A percentile compares a stretch with the other conserved stretches of the same genome.
Conservation (phyloP, 30 jellyfish, hydroid and myxozoan genomes). For the Pseudorhiza aurosa region DNA sequence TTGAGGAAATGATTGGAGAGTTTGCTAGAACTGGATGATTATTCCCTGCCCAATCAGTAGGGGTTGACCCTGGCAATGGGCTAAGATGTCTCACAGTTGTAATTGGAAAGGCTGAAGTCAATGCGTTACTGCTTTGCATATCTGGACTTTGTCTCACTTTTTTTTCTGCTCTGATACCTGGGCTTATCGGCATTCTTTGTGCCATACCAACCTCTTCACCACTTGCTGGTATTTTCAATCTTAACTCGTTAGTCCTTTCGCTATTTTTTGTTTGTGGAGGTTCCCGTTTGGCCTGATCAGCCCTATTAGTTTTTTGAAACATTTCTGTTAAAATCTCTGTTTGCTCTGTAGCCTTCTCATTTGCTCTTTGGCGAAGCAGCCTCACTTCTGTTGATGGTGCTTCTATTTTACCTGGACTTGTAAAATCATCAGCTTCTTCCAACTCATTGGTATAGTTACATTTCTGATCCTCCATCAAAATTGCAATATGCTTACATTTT, state of each 20-base stretch:
- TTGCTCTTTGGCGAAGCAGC: no score
- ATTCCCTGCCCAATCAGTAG: neutral
- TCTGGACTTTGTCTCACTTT: neutral
- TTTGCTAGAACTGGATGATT: neutral
- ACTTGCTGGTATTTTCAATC: neutral
- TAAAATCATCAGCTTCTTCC: no score
- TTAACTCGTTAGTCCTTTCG: neutral
- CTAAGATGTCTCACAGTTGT: neutral
- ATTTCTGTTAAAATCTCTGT: no score
- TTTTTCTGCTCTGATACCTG: neutral
- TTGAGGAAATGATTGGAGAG: neutral
- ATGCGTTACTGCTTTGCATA: neutral
- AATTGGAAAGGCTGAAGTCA: neutral
- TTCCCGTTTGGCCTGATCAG: no score
- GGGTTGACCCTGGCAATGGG: neutral
- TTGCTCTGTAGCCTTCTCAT: no score
- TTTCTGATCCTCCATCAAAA: neutral
- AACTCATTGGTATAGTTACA: neutral
- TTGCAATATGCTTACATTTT: constrained; percentile 2
- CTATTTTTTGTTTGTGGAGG: neutral
- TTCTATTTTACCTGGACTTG: no score
- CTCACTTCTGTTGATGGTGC: no score
- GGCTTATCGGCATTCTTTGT: neutral
- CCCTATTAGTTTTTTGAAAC: no score
- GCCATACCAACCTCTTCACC: neutral